phyloP scores from a whole-genome alignment of 2,113 vertebrate species.

The Xiphophorus maculatus region DNA sequence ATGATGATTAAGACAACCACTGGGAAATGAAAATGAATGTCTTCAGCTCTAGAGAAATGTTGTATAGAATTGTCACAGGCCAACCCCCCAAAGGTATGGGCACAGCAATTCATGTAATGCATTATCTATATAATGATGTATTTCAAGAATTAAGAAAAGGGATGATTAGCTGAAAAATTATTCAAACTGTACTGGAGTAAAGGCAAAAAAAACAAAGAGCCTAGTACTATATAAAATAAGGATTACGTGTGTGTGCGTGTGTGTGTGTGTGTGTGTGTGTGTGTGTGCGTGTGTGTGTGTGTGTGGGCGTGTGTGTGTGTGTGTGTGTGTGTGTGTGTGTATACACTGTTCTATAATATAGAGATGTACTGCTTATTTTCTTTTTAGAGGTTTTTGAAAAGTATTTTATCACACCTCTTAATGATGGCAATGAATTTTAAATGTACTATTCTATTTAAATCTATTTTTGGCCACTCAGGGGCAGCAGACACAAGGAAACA shows the following conservation, averaged over 20 bases:
- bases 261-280: too few relatives aligned
- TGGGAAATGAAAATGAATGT: conserved; percentile 86
- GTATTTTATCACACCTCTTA: not conserved
- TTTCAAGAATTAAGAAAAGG: conserved; percentile 78
- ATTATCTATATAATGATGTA: conserved; percentile 83
- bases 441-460: not conserved
- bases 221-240: too few relatives aligned
- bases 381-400: not conserved
- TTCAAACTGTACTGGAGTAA: conserved; percentile 81
- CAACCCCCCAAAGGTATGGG: conserved; percentile 74
- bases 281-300: too few relatives aligned
- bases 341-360: not conserved
- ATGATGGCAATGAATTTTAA: not conserved
- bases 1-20: conserved; percentile 80
- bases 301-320: too few relatives aligned
- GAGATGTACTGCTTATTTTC: not conserved
- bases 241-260: too few relatives aligned
- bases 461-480: conserved; percentile 20
- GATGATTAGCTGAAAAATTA: conserved; percentile 78
- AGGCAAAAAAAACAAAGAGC: conserved; percentile 21
- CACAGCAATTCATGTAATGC: conserved; percentile 80
- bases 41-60: conserved; percentile 71
- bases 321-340: too few relatives aligned
- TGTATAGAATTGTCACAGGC: conserved; percentile 79
- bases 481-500: conserved; percentile 21